Evolutionary conservation across 2,113 vertebrate species (phyloP), one percentile per base, ranked within the genome.

Genomic region (Chloropsis cyanopogon): DNA sequence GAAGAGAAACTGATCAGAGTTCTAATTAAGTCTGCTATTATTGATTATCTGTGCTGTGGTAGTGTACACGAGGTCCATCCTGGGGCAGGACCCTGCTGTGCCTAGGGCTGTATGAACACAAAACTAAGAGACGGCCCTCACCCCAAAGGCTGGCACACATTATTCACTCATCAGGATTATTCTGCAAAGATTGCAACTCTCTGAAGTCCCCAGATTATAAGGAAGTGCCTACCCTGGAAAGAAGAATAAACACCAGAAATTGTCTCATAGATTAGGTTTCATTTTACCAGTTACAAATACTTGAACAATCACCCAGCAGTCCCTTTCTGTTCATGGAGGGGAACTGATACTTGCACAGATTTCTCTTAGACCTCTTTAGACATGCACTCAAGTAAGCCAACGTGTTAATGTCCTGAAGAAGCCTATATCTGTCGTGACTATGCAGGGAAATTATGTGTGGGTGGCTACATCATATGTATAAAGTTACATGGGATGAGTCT

Each of bases 21-120:
- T 86, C 76, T 88, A 92, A 94, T 92, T 96, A 92, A 90, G 72
- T 88, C 91, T 95, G 94, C 60, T 96, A n/a, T 86, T 95, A 94
- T 88, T 88, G 93, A 96, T 95, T 92, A 84, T 96, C 65, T 81
- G n/a, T 86, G 64, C 54, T 90, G 68, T 35, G 63, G 90, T 17
- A 64, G 64, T 6, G 47, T 52, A 83, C 68, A 83, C 2, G 18
- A 93, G 94, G 75, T 73, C 82, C 79, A 60, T 90, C 85, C 71
- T 50, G n/a, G 82, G 86, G 88, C 95, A 95, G 68, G 76, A 90
- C 72, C 61, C 90, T 79, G 73, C 69, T 93, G 76, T 64, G 72
- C 69, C 65, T 71, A 31, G 21, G 72, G 76, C 64, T 92, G 47
- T 73, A 69, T 1, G 12, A 88, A 70, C 60, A 96, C 86, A 44